A percentile compares a stretch with the other conserved stretches of the same genome.
phyloP scores from a whole-genome alignment of 1,140 invertebrate genomes.

The Drosophila jambulina region DNA sequence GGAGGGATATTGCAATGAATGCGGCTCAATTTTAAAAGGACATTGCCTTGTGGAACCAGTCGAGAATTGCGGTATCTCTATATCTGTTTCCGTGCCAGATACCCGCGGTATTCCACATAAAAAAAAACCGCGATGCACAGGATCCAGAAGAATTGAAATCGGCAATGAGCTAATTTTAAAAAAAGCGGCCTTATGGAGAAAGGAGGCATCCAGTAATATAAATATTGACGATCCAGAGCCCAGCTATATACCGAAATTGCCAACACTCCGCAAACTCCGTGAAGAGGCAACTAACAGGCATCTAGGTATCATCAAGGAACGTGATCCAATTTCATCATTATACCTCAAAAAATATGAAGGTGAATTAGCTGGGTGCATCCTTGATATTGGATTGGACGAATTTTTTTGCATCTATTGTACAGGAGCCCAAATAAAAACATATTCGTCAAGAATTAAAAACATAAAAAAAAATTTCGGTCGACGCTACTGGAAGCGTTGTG shows the following conservation, averaged over 20 bases:
- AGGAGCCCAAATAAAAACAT: not conserved
- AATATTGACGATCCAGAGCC: not conserved
- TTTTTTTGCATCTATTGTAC: conserved; percentile 14
- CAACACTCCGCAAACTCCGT: conserved; percentile 12
- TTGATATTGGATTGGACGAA: not conserved
- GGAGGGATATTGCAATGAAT: not conserved
- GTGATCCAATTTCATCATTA: conserved; percentile 4
- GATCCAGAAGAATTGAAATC: conserved; percentile 3
- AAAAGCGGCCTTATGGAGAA: conserved; percentile 10
- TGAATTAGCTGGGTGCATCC: conserved; percentile 8
- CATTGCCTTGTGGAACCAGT: conserved; percentile 1
- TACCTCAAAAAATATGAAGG: conserved; percentile 3
- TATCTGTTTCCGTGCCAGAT: not conserved
- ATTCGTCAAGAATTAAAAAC: not conserved
- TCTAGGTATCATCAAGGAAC: conserved; percentile 1
- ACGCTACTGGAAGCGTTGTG: conserved; percentile 3
- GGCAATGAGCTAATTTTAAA: not conserved
- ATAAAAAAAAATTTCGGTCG: not conserved
- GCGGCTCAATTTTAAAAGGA: not conserved
- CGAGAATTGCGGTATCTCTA: not conserved
- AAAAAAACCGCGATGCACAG: conserved; percentile 1
- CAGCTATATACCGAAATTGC: not conserved
- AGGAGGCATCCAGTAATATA: not conserved
- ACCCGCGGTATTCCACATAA: not conserved
- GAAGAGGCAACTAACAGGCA: conserved; percentile 1